Base-by-base conservation (phyloP, 2,797 vertebrate species). In the Ptychobarbus kaznakovi region DNA sequence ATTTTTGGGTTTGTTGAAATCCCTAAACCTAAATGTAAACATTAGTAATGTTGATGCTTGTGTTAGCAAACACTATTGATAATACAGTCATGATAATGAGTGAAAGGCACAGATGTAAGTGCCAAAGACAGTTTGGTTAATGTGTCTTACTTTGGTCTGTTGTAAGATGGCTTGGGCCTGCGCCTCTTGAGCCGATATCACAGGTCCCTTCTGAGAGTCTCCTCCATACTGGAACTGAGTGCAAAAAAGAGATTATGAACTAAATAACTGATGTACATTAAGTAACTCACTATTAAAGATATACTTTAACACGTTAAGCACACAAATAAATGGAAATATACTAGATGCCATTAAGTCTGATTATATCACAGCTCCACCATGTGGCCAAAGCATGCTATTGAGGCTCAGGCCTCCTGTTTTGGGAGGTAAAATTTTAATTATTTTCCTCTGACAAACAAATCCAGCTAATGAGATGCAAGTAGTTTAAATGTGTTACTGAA, bases 151-250 rank as follows among this genome's bases (percentile, higher is more conserved):
- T 96, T 97, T 93, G 1, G 97, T 89, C 90, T 98, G 97, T 75
- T 97, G 97, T 58, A 99, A 90, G 20, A 98, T 96, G 0, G 97
- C 96, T 78, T 97, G 97, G 0, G 97, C 97, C 88, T 99, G 97
- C 0, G 96, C 97, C 91, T 98, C 95, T 88, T 97, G 97, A 83
- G 97, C 94, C 8, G 97, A 97, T 72, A 97, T 92, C 40, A 93
- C 92, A 1, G 97, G 97, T 18, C 96, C 97, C 83, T 97, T 97
- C 90, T 94, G 93, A 82, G 95, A 96, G 90, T 97, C 92, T 3
- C 96, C 93, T 7, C 95, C 94, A 74, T 93, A 95, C 89, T 96
- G 97, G 93, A 97, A 99, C 97, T 98, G 87, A 86, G 82, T 75
- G 35, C 35, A 2, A 3, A 42, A 22, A 2, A 82, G 38, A 84